These are phyloP conservation scores for Azemiops feae DNA, from an alignment of 2,113 vertebrate genomes.

Conservation along the genomic window DNA sequence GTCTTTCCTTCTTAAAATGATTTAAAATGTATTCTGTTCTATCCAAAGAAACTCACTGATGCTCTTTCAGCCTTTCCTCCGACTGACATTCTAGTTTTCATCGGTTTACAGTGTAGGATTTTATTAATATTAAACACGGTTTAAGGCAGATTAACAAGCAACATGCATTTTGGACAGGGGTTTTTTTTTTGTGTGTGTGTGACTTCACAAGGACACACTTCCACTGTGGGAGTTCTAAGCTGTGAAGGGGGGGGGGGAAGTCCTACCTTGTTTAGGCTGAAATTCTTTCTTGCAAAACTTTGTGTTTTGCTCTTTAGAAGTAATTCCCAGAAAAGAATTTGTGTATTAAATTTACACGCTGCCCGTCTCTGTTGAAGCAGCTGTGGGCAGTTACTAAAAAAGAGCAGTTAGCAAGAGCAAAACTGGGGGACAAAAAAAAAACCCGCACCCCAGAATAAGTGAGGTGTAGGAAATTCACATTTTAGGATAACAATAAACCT, in stretches of 20 bases:
- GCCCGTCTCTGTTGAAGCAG: too few relatives aligned
- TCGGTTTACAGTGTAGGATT: conserved; percentile 39
- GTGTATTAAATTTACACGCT: conserved; percentile 36
- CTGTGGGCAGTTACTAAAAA: background rate
- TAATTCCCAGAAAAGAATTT: conserved; percentile 33
- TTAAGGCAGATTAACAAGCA: conserved; percentile 55
- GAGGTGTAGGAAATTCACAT: background rate
- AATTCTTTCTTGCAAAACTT: conserved; percentile 32
- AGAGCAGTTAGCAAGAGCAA: conserved; percentile 14
- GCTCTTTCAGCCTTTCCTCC: conserved; percentile 52
- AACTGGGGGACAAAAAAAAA: conserved; percentile 13
- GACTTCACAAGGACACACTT: conserved; percentile 37
- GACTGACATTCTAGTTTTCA: conserved; percentile 54
- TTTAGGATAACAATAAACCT: background rate
- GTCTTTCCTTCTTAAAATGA: conserved; percentile 61
- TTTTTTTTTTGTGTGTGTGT: background rate
- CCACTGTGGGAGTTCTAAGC: conserved; percentile 37
- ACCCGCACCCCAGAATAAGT: background rate
- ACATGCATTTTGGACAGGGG: conserved; percentile 53
- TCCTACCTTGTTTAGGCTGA: conserved; percentile 20
- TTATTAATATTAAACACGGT: conserved; percentile 56
- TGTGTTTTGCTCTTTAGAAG: conserved; percentile 48
- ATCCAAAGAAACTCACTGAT: too few relatives aligned
- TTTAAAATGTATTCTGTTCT: conserved; percentile 61
- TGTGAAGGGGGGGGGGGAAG: conserved; percentile 26